These are phyloP conservation scores for Cephonodes hylas DNA, from an alignment of 2,888 invertebrate species.

Conservation along the genomic window DNA sequence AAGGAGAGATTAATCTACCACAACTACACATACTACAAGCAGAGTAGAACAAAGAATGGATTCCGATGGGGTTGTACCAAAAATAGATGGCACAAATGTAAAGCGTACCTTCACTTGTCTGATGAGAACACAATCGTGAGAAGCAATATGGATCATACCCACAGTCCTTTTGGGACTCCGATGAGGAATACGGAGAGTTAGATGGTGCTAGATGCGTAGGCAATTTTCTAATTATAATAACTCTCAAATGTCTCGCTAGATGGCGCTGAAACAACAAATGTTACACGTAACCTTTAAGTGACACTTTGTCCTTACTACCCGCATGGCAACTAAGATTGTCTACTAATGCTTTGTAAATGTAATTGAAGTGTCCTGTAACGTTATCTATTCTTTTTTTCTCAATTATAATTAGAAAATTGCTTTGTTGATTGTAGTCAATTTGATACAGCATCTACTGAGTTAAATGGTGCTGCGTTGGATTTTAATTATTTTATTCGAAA, in stretches of 20 bases:
- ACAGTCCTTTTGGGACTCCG: conserved; percentile 45
- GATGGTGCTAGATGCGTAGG: background rate
- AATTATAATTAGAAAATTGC: background rate
- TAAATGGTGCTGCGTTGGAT: background rate
- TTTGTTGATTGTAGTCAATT: background rate
- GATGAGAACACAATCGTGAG: conserved; percentile 71
- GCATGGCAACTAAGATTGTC: too few relatives aligned
- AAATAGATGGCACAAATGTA: conserved; percentile 73
- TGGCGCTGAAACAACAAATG: background rate
- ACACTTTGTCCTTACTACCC: background rate
- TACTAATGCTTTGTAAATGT: too few relatives aligned
- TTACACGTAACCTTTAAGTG: background rate
- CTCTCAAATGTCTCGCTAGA: background rate
- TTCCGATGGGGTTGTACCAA: conserved; percentile 77
- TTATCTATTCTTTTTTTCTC: background rate
- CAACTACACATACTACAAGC: conserved; percentile 73
- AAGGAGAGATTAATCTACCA: conserved; percentile 67
- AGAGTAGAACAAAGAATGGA: conserved; percentile 62
- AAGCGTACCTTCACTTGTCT: conserved; percentile 66
- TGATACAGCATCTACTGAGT: background rate
- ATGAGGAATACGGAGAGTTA: conserved; percentile 10
- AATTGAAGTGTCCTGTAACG: background rate
- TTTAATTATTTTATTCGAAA: background rate
- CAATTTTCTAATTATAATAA: background rate
- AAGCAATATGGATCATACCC: conserved; percentile 70